Percentiles rank a stretch among this genome's conserved stretches.
These are phyloP conservation scores for Baryphthengus martii DNA, from an alignment of 2,113 vertebrate species.

Conservation along the genomic window DNA sequence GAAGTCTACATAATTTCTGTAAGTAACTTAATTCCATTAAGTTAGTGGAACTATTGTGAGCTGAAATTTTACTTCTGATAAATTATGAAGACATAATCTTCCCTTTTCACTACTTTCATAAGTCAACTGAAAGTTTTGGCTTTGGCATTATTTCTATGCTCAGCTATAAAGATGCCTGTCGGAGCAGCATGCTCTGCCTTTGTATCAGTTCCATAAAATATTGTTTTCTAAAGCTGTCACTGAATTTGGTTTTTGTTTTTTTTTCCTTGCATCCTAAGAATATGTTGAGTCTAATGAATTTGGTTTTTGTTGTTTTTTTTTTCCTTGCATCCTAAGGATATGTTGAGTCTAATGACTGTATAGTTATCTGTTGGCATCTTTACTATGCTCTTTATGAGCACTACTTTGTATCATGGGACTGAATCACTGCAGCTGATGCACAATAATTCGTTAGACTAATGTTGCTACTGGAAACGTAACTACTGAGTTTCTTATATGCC, in stretches of 20 bases:
- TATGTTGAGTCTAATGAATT: background rate
- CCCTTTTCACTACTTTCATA: background rate
- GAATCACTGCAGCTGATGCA: background rate
- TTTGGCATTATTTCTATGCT: background rate
- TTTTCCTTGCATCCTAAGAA: background rate
- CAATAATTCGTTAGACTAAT: background rate
- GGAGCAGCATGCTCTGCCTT: fast-evolving
- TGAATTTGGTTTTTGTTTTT: background rate
- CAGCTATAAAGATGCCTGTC: fast-evolving
- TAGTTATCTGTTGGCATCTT: background rate
- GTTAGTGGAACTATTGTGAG: background rate
- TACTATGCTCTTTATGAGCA: background rate
- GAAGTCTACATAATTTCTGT: background rate
- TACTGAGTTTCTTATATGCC: background rate
- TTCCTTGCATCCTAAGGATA: background rate
- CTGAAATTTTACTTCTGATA: background rate
- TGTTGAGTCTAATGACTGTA: background rate
- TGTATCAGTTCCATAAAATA: background rate
- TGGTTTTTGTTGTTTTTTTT: too few relatives aligned
- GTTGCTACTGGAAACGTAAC: background rate
- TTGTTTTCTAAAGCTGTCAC: background rate
- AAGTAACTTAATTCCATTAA: background rate
- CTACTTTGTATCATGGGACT: background rate
- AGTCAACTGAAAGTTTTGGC: background rate
- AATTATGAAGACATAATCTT: background rate